Evolutionary conservation across 2,888 invertebrate genomes (phyloP).

Genomic region (Melinaea marsaeus): DNA sequence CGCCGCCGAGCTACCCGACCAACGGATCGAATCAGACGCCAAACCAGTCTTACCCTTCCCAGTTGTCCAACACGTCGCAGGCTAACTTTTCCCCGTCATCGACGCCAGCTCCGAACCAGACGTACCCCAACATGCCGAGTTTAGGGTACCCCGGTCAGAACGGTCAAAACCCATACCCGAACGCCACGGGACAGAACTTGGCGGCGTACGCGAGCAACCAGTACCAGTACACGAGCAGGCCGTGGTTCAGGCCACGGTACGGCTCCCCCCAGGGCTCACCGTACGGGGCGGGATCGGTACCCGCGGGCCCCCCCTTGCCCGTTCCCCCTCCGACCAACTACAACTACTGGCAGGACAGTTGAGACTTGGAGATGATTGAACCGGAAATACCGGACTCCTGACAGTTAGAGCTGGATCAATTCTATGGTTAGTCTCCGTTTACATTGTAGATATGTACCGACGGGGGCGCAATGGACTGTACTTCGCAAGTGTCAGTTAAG

Average conservation of each 20-base stretch:
- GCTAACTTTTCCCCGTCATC: conserved; percentile 63
- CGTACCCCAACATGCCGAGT: conserved; percentile 59
- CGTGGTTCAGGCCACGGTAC: conserved; percentile 69
- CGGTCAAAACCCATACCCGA: conserved; percentile 67
- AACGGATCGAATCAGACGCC: conserved; percentile 54
- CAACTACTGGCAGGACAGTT: conserved; percentile 73
- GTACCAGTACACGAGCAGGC: conserved; percentile 67
- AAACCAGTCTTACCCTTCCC: conserved; percentile 51
- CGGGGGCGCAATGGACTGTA: not conserved
- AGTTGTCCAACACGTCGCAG: conserved; percentile 52
- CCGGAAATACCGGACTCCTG: conserved; percentile 31
- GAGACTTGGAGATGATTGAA: conserved; percentile 52
- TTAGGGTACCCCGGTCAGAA: conserved; percentile 59
- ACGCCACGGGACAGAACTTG: conserved; percentile 70
- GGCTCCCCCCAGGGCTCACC: conserved; percentile 68
- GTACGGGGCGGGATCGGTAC: conserved; percentile 52
- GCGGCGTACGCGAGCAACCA: conserved; percentile 71
- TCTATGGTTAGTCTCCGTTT: not conserved
- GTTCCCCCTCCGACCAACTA: conserved; percentile 67
- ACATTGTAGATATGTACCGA: not conserved
- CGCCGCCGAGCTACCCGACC: conserved; percentile 55
- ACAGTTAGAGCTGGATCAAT: conserved; percentile 13
- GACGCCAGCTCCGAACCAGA: conserved; percentile 62
- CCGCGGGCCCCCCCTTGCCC: conserved; percentile 59
- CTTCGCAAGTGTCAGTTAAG: not conserved